Evolutionary conservation across 2,113 vertebrate species (phyloP).

Genomic region (Lutjanus erythropterus): DNA sequence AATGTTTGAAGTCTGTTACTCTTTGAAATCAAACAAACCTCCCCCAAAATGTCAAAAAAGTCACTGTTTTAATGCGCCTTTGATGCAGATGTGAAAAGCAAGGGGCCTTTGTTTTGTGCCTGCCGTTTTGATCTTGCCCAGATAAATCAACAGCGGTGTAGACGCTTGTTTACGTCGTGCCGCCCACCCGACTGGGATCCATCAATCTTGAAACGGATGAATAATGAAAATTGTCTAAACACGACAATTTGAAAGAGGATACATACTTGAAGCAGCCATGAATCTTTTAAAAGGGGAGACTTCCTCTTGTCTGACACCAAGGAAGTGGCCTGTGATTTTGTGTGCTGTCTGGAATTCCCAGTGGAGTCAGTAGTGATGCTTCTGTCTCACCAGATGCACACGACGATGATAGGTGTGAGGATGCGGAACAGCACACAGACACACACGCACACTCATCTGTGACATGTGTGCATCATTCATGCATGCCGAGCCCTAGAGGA

Average conservation of each 20-base stretch:
- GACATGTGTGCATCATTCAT: conserved; percentile 52
- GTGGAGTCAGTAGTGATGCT: conserved; percentile 34
- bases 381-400: conserved; percentile 45
- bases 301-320: conserved; percentile 75
- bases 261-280: conserved; percentile 74
- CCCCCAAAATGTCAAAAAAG: conserved; percentile 48
- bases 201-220: conserved; percentile 75
- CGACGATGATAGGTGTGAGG: conserved; percentile 54
- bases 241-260: conserved; percentile 77
- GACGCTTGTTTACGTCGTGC: conserved; percentile 65
- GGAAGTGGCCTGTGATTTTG: conserved; percentile 72
- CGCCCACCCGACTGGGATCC: conserved; percentile 54
- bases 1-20: conserved; percentile 66
- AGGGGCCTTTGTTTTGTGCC: conserved; percentile 65
- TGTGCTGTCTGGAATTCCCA: conserved; percentile 62
- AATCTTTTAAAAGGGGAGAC: conserved; percentile 80
- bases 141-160: conserved; percentile 62
- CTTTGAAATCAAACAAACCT: conserved; percentile 62
- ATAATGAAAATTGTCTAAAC: conserved; percentile 82
- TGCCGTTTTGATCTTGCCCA: conserved; percentile 67
- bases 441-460: conserved; percentile 12
- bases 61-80: conserved; percentile 57
- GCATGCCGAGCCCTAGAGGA: conserved; percentile 36
- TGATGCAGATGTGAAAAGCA: conserved; percentile 67
- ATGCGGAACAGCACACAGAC: conserved; percentile 36